Base-by-base conservation (phyloP, 2,888 invertebrate species). In the Sesamia inferens region DNA sequence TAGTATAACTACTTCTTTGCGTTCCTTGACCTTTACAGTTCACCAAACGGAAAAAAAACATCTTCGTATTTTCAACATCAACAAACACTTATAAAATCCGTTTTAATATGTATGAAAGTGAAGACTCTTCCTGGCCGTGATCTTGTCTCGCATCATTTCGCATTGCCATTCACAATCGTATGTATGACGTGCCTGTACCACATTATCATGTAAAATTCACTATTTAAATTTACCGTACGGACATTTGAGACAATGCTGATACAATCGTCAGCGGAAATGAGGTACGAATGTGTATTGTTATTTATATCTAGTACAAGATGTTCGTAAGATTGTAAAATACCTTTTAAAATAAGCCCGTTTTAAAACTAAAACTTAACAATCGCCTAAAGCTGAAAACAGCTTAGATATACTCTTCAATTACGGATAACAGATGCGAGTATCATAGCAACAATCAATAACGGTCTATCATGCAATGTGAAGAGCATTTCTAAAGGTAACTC, bases 131-230 rank as follows among this genome's bases (percentile, higher is more conserved):
- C 44, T 59, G 75, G 31, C 81, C 82, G 24, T 84, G 85, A 81
- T 85, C 84, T 79, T 76, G 70, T 55, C 57, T 79, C 63, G 70
- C 81, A 74, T 76, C 57, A 71, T 73, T 82, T 78, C 62, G 71
- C 78, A 71, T 79, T 75, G 55, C 62, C 65, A 73, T 64, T 71
- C 67, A 74, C 54, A 61, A 58, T n/a, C 22, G 54, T 42, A 80
- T 69, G 71, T 67, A 67, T 79, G 74, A 82, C 77, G 59, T 85
- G 74, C 82, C 16, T 72, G 74, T 65, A n/a, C n/a, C 55, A 19
- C 57, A 79, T 83, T 74, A 69, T 76, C 72, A 85, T 82, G 76
- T 75, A 82, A 82, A 82, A 69, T 64, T 64, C 47, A 59, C 58
- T 59, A 72, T 78, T 84, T 14, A 83, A 79, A 82, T 84, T 83